Conservation (phyloP, 37 sponge, comb jelly and placozoan species). For the Spongia lamella region DNA sequence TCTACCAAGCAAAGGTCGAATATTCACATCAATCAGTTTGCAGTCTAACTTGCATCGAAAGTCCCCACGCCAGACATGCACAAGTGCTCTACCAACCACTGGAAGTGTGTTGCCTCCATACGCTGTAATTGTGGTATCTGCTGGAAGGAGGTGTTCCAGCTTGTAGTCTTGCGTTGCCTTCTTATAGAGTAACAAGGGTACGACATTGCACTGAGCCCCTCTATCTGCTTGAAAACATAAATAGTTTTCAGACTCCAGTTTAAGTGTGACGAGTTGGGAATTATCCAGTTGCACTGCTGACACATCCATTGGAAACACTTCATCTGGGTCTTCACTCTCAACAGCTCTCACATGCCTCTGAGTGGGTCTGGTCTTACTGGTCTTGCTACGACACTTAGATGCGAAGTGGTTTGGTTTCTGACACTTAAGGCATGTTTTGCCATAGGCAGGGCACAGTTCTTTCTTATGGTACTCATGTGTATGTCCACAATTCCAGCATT, state of each 20-base stretch:
- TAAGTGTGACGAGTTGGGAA: slow-evolving; percentile 42
- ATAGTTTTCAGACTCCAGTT: slow-evolving; percentile 34
- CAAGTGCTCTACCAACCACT: slow-evolving; percentile 18
- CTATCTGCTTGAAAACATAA: slow-evolving; percentile 41
- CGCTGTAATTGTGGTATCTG: slow-evolving; percentile 5
- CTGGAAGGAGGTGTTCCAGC: background rate
- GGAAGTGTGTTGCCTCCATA: slow-evolving; percentile 34
- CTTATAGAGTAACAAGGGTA: slow-evolving; percentile 38
- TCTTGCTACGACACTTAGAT: background rate
- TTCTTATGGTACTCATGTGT: background rate
- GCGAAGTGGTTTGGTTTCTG: slow-evolving; percentile 11
- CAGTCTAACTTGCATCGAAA: slow-evolving; percentile 16
- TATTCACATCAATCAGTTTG: slow-evolving; percentile 12
- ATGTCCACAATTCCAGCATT: slow-evolving; percentile 4
- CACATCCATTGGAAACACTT: background rate
- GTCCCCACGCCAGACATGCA: slow-evolving; percentile 19
- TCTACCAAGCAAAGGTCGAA: slow-evolving; percentile 39
- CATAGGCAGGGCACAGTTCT: slow-evolving; percentile 7
- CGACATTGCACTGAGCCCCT: slow-evolving; percentile 48
- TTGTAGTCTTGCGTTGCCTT: slow-evolving; percentile 15
- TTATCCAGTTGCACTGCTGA: slow-evolving; percentile 7
- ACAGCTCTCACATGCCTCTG: background rate
- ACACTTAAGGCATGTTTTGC: background rate
- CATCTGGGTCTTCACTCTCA: slow-evolving; percentile 23
- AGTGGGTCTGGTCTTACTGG: no score